Evolutionary conservation across 1,140 invertebrate species (phyloP).

Genomic region (Acyrthosiphon pisum): DNA sequence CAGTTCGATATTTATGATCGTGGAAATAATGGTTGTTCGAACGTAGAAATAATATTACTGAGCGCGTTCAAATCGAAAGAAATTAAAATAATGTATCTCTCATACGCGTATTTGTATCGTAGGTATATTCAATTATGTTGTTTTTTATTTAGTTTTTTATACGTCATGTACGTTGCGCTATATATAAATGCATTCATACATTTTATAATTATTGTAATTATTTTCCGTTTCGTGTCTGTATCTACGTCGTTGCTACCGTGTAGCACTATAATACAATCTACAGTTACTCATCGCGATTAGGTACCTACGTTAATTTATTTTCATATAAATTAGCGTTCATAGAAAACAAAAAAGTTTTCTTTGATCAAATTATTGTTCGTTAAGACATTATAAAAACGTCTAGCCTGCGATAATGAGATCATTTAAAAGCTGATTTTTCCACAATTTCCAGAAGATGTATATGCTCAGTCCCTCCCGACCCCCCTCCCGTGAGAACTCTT

Average conservation of each 20-base stretch:
- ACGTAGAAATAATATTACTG: background rate
- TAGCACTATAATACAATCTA: background rate
- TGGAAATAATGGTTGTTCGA: background rate
- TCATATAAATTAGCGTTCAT: background rate
- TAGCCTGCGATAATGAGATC: background rate
- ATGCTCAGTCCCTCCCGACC: no score
- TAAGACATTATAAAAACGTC: background rate
- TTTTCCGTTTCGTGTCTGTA: background rate
- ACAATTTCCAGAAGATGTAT: background rate
- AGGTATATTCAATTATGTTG: background rate
- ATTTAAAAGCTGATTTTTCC: background rate
- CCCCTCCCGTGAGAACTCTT: no score
- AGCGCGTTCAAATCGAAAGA: background rate
- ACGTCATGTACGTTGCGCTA: background rate
- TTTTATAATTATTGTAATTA: conserved; percentile 9
- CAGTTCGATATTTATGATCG: background rate
- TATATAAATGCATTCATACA: background rate
- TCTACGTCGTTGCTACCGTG: background rate
- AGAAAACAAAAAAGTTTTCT: background rate
- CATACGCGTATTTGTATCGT: background rate
- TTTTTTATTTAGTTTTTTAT: background rate
- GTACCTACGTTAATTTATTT: background rate
- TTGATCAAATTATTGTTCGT: background rate
- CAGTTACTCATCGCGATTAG: background rate
- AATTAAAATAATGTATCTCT: background rate